A percentile compares a stretch with the other conserved stretches of the same genome.
These are phyloP conservation scores for Tetraodon nigroviridis DNA, from an alignment of 2,113 vertebrate species.

Conservation along the genomic window DNA sequence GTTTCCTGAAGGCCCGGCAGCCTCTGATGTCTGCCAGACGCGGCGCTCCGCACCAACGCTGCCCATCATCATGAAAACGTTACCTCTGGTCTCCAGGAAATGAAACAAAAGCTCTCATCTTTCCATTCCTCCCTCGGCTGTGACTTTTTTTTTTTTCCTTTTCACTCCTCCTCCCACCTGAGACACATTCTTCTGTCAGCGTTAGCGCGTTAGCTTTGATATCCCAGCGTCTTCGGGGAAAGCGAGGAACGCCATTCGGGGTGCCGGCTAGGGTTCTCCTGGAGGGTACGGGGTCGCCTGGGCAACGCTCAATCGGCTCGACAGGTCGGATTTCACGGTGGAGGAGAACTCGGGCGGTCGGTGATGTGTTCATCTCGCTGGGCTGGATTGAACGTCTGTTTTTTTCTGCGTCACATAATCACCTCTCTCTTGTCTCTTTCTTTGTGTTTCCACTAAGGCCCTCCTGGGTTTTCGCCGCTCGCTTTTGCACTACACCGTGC, in stretches of 20 bases:
- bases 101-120: not conserved
- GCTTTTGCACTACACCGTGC: too few relatives aligned
- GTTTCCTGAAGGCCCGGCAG: slow-evolving; percentile 44
- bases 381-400: slow-evolving; percentile 25
- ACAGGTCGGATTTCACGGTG: slow-evolving; percentile 19
- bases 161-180: not conserved
- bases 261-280: too few relatives aligned
- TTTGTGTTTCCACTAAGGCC: slow-evolving; percentile 20
- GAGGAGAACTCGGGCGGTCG: slow-evolving; percentile 32
- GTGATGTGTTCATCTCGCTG: slow-evolving; percentile 10
- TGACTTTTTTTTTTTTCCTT: slow-evolving; percentile 1
- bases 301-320: slow-evolving; percentile 41
- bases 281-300: not conserved
- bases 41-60: slow-evolving; percentile 28
- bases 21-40: slow-evolving; percentile 42
- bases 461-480: slow-evolving; percentile 18
- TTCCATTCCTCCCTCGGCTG: slow-evolving; percentile 7
- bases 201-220: slow-evolving; percentile 30
- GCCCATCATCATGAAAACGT: slow-evolving; percentile 22
- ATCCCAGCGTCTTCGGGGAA: slow-evolving; percentile 68
- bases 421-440: slow-evolving; percentile 4
- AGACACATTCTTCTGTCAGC: slow-evolving; percentile 13
- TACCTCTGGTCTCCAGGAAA: slow-evolving; percentile 11
- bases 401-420: slow-evolving; percentile 1
- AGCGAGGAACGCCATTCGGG: slow-evolving; percentile 44